Evolutionary conservation across 2,888 invertebrate species (phyloP).

Genomic region (Cephus pygmeus): DNA sequence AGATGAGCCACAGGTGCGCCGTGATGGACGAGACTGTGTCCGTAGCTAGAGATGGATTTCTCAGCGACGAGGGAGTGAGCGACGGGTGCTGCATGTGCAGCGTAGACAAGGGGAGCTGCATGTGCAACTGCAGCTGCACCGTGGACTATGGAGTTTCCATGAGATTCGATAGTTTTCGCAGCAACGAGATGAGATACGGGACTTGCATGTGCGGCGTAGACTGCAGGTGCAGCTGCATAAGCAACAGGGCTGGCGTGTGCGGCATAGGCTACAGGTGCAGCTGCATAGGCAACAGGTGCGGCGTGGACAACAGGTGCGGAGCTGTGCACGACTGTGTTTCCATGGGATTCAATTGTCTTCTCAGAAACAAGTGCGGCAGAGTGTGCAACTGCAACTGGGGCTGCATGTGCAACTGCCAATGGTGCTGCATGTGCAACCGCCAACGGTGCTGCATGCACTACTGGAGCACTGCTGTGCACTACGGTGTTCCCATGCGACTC

Average conservation of each 20-base stretch:
- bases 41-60: constrained; percentile 31
- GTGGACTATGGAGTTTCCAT: constrained; percentile 47
- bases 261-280: constrained; percentile 28
- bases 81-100: constrained; percentile 53
- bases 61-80: constrained; percentile 27
- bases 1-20: constrained; percentile 27
- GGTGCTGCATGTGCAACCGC: constrained; percentile 36
- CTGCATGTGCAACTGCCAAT: constrained; percentile 45
- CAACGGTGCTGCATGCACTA: constrained; percentile 66
- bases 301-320: constrained; percentile 44
- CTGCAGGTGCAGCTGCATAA: constrained; percentile 50
- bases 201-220: constrained; percentile 61
- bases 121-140: constrained; percentile 9
- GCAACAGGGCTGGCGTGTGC: constrained; percentile 28
- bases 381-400: constrained; percentile 46
- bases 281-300: constrained; percentile 36
- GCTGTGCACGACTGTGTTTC: constrained; percentile 64
- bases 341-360: constrained; percentile 52
- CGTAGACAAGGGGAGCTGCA: constrained; percentile 58
- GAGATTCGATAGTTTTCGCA: constrained; percentile 44
- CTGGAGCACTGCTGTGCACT: constrained; percentile 63
- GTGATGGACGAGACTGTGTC: constrained; percentile 34
- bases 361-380: constrained; percentile 46
- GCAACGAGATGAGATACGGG: constrained; percentile 33
- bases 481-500: constrained; percentile 59